Evolutionary conservation across 2,113 vertebrate genomes (phyloP).

Genomic region (Heteronetta atricapilla): DNA sequence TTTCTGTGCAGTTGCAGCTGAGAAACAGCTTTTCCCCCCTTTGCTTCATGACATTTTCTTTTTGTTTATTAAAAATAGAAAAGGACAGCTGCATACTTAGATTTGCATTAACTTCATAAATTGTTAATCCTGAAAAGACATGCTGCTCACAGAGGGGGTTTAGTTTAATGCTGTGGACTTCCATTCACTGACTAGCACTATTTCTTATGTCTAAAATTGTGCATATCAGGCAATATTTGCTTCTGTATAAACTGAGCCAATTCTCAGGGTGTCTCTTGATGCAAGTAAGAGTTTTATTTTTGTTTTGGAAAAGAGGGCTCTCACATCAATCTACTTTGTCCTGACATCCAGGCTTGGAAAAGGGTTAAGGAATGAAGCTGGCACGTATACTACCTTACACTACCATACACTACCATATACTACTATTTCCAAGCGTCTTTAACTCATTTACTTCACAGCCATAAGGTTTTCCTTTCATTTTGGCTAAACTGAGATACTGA

Average conservation of each 20-base stretch:
- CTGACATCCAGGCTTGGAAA: neutral
- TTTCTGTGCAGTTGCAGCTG: neutral
- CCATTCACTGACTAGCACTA: neutral
- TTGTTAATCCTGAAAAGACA: conserved; percentile 48
- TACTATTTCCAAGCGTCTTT: neutral
- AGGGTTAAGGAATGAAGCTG: neutral
- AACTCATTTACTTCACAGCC: neutral
- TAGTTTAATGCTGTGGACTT: neutral
- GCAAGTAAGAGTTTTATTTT: neutral
- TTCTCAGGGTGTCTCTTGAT: neutral
- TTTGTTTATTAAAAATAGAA: conserved; percentile 63
- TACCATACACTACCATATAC: neutral
- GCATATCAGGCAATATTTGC: neutral
- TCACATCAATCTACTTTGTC: neutral
- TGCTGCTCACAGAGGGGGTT: conserved; percentile 1
- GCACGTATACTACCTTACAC: neutral
- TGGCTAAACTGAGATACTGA: neutral
- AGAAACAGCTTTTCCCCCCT: conserved; percentile 1
- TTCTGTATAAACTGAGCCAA: neutral
- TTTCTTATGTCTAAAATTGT: neutral
- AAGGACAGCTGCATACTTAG: conserved; percentile 50
- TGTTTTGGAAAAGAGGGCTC: neutral
- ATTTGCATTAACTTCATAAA: conserved; percentile 59
- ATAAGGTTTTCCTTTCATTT: neutral
- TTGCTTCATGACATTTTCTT: conserved; percentile 36